Evolutionary conservation across 2,113 vertebrate species (phyloP), one percentile per base, ranked within the genome.

Genomic region (Oryzias celebensis): DNA sequence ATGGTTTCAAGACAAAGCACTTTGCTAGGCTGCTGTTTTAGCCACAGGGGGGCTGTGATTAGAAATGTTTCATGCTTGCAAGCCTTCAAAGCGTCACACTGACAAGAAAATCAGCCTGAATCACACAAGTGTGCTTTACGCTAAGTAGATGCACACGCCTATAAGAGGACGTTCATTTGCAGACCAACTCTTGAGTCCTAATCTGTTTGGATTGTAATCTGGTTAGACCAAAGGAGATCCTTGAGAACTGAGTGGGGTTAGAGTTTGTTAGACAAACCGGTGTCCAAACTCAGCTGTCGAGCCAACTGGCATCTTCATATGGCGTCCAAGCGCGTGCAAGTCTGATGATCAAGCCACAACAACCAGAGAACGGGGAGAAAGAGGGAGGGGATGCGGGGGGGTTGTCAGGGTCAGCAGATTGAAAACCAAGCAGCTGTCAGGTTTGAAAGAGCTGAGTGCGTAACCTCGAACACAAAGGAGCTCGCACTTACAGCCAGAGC

Each of bases 401-500:
- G 64, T 60, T 68, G 68, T 71, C 0, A 22, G 80, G 88, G 80
- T 85, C 80, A 83, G 67, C 73, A 83, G 82, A 84, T 87, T 88
- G 83, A 89, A 36, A 88, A 88, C 55, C 61, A 22, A 77, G 77
- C 87, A 90, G 82, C 85, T 89, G 87, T 84, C 67, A 63, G 16
- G 78, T 62, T 81, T 78, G 61, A 81, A 82, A 85, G 69, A 76
- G 82, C 61, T 78, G 71, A 66, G 64, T 58, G 69, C 31, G 58
- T 58, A 58, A 58, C 68, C 82, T 60, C 57, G n/a, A 49, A 57
- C 45, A 52, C 62, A 50, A 31, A 23, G 15, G 42, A 26, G 44
- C 44, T 45, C 5, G 44, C 2, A 92, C 92, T 92, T 76, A 93
- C 92, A 91, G 71, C 92, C 92, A 56, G 92, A 93, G 52, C 92